phyloP scores from a whole-genome alignment of 2,113 vertebrate species.

The Microcebus griseorufus region DNA sequence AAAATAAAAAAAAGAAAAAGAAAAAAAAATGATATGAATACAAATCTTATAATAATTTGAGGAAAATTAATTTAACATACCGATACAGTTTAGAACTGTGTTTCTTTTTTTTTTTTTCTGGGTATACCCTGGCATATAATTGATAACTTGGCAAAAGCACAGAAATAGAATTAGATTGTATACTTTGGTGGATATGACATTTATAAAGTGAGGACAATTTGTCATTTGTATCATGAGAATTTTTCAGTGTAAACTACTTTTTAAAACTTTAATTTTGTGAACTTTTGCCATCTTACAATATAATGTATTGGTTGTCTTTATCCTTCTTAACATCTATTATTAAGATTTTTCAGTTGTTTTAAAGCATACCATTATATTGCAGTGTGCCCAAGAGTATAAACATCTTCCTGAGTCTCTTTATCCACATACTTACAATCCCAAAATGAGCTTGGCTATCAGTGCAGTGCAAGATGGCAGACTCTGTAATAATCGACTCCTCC shows the following conservation, averaged over 20 bases:
- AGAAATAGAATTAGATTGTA: constrained; percentile 24
- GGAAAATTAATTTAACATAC: neutral
- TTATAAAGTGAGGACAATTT: neutral
- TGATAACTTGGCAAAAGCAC: neutral
- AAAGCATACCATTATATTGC: constrained; percentile 59
- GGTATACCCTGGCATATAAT: neutral
- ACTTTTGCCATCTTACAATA: neutral
- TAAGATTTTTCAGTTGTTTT: constrained; percentile 46
- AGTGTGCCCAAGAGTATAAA: constrained; percentile 94
- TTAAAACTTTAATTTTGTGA: constrained; percentile 8
- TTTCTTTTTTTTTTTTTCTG: neutral
- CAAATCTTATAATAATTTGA: neutral
- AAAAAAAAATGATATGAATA: constrained; percentile 17
- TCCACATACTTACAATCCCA: constrained; percentile 97
- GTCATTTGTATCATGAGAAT: neutral
- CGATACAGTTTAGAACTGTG: neutral
- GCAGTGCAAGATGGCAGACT: constrained; percentile 86
- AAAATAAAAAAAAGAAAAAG: too few species aligned
- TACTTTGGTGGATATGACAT: neutral
- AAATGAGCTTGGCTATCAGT: constrained; percentile 97
- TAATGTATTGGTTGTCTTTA: neutral
- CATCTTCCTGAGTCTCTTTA: constrained; percentile 94
- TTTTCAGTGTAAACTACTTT: constrained; percentile 37
- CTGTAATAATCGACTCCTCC: constrained; percentile 68
- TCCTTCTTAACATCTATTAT: neutral